Conservation (phyloP, 2,797 vertebrate species). For the Ctenochaetus hawaiiensis region DNA sequence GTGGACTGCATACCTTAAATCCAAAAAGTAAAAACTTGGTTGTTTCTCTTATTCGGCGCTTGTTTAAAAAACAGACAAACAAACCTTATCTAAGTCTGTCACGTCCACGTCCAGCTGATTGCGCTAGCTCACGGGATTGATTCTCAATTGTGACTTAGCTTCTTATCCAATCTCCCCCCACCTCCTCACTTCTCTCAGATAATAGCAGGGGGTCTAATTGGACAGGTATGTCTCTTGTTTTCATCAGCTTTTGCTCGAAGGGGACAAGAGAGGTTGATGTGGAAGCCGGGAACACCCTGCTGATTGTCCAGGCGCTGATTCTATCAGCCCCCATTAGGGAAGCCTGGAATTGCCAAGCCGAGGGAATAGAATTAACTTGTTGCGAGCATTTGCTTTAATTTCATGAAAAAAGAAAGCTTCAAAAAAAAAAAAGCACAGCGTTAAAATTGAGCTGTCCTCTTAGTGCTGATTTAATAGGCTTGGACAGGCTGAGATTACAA, state of each 20-base stretch:
- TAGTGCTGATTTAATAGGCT: conserved; percentile 56
- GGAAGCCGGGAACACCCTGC: conserved; percentile 62
- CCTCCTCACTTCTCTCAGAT: conserved; percentile 39
- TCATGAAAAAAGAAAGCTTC: conserved; percentile 15
- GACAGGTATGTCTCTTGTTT: conserved; percentile 71
- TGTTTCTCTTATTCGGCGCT: conserved; percentile 34
- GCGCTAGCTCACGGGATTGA: conserved; percentile 51
- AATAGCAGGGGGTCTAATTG: conserved; percentile 73
- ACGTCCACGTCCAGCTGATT: conserved; percentile 54
- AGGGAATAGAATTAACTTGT: conserved; percentile 62
- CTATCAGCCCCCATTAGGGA: conserved; percentile 70
- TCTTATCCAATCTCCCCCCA: conserved; percentile 51
- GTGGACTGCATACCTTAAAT: conserved; percentile 35
- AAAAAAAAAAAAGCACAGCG: conserved; percentile 13
- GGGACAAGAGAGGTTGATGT: conserved; percentile 48
- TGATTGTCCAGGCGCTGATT: conserved; percentile 75
- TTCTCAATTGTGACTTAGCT: conserved; percentile 56
- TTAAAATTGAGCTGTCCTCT: conserved; percentile 54
- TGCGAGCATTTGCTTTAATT: conserved; percentile 63
- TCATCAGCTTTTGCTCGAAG: conserved; percentile 53
- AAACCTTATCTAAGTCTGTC: conserved; percentile 57
- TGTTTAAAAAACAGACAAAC: conserved; percentile 60
- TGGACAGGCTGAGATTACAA: conserved; percentile 59
- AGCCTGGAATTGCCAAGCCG: conserved; percentile 46
- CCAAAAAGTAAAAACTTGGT: conserved; percentile 22